Conservation (phyloP, 2,797 vertebrate species). For the Glyptemys insculpta region DNA sequence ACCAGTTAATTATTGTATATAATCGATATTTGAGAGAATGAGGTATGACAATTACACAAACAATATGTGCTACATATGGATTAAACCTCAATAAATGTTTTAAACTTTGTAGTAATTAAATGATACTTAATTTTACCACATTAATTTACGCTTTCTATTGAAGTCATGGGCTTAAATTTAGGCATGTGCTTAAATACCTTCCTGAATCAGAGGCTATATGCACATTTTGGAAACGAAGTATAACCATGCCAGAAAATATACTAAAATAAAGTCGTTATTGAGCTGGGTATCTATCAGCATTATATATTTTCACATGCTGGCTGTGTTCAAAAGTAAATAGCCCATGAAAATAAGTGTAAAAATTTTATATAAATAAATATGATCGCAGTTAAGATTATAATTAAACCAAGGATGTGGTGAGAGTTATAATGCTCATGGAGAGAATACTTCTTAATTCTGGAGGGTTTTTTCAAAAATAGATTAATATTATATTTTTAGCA, state of each 20-base stretch:
- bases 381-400: background rate
- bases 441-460: background rate
- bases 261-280: background rate
- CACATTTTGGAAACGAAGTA: background rate
- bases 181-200: background rate
- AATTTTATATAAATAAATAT: background rate
- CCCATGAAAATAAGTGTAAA: background rate
- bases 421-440: background rate
- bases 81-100: slow-evolving; percentile 62
- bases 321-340: background rate
- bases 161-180: background rate
- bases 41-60: slow-evolving; percentile 68
- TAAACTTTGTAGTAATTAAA: background rate
- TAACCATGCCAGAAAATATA: background rate
- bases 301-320: background rate
- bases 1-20: slow-evolving; percentile 66
- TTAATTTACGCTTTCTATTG: background rate
- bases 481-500: background rate
- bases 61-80: slow-evolving; percentile 21
- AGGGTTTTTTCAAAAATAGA: background rate
- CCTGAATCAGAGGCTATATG: background rate
- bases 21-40: background rate
- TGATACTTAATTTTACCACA: background rate
- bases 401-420: background rate
- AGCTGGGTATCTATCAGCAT: background rate